These are phyloP conservation scores for Cricetomys ansorgei DNA, from an alignment of 2,113 vertebrate species.

Conservation along the genomic window DNA sequence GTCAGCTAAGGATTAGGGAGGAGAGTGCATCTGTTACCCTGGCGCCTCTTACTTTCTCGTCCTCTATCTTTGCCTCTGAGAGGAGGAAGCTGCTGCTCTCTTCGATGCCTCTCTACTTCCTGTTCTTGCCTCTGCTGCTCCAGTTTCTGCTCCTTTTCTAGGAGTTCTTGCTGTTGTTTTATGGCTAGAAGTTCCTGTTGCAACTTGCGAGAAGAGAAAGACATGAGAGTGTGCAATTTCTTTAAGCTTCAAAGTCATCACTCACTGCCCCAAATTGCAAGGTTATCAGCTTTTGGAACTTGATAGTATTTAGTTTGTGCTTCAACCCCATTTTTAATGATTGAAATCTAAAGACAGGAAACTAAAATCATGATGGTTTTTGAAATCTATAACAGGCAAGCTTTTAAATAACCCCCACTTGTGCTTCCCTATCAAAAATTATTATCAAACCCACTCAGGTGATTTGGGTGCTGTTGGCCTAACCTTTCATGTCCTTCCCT, in stretches of 20 bases:
- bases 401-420: not conserved
- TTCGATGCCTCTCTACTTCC: slow-evolving; percentile 94
- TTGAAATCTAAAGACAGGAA: slow-evolving; percentile 20
- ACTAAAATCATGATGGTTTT: not conserved
- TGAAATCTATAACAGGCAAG: not conserved
- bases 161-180: slow-evolving; percentile 98
- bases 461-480: not conserved
- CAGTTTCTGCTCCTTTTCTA: slow-evolving; percentile 97
- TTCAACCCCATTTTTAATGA: slow-evolving; percentile 16
- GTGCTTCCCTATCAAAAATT: not conserved
- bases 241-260: slow-evolving; percentile 72
- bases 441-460: slow-evolving; percentile 11
- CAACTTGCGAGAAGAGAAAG: slow-evolving; percentile 91
- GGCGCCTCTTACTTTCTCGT: slow-evolving; percentile 95
- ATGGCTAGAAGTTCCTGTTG: slow-evolving; percentile 99
- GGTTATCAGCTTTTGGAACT: slow-evolving; percentile 46
- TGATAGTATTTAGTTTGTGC: slow-evolving; percentile 51
- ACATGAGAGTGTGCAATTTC: slow-evolving; percentile 87
- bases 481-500: not conserved
- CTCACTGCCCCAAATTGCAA: slow-evolving; percentile 58
- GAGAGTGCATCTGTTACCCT: slow-evolving; percentile 57
- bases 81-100: slow-evolving; percentile 94
- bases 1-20: slow-evolving; percentile 15
- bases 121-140: slow-evolving; percentile 97
- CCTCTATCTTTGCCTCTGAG: slow-evolving; percentile 95